Conservation (phyloP, 2,888 invertebrate species). For the Galeopsomyia nigrocyanea region DNA sequence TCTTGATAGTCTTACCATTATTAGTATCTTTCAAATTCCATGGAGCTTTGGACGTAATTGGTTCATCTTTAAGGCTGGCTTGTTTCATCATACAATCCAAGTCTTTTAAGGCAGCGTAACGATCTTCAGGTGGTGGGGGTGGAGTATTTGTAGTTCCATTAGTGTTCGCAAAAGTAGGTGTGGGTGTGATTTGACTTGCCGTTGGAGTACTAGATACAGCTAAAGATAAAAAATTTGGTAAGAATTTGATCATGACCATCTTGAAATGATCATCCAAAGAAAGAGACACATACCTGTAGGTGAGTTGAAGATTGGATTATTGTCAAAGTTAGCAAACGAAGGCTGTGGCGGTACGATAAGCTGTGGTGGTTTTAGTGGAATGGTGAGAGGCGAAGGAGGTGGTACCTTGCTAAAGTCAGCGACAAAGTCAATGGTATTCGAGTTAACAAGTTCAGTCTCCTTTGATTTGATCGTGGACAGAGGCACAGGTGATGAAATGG, state of each 20-base stretch:
- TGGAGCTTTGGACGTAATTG: constrained; percentile 53
- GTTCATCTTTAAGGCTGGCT: constrained; percentile 63
- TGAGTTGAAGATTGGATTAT: constrained; percentile 78
- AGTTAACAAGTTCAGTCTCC: constrained; percentile 56
- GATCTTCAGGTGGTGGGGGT: constrained; percentile 78
- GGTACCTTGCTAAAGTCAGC: constrained; percentile 67
- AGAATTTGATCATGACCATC: not conserved
- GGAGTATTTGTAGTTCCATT: constrained; percentile 57
- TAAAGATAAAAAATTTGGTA: not conserved
- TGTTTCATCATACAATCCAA: constrained; percentile 79
- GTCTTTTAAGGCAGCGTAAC: constrained; percentile 96
- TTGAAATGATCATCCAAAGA: constrained; percentile 8
- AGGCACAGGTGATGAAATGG: constrained; percentile 52
- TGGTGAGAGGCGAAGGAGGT: constrained; percentile 58
- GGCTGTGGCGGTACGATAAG: constrained; percentile 65
- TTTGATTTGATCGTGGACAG: constrained; percentile 47
- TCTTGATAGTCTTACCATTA: constrained; percentile 50
- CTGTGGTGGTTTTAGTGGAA: constrained; percentile 55
- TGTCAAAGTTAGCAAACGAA: constrained; percentile 81
- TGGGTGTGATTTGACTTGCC: constrained; percentile 36
- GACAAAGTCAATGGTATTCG: constrained; percentile 64
- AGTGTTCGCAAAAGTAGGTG: constrained; percentile 52
- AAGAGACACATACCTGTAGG: constrained; percentile 47
- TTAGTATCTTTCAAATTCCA: constrained; percentile 60
- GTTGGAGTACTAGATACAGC: not conserved